Evolutionary conservation across 1,140 invertebrate species (phyloP).

Genomic region (Papilio polyxenes): DNA sequence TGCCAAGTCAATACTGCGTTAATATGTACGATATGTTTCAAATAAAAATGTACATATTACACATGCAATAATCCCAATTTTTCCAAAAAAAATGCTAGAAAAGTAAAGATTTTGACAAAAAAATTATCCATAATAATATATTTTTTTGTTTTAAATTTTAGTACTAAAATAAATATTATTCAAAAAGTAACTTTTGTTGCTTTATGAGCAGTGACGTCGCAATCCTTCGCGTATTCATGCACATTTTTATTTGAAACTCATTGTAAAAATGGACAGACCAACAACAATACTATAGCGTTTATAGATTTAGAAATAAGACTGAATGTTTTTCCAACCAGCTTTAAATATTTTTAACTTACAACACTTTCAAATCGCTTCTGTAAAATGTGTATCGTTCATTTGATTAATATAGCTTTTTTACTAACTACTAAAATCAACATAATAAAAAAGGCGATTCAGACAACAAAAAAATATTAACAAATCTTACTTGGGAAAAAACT

Average conservation of each 20-base stretch:
- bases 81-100: background rate
- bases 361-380: conserved; percentile 23
- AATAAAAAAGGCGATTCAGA: background rate
- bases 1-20: background rate
- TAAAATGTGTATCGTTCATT: conserved; percentile 20
- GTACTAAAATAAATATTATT: too few species aligned
- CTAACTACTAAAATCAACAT: background rate
- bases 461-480: background rate
- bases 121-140: too few species aligned
- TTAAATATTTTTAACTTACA: conserved; percentile 44
- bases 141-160: too few species aligned
- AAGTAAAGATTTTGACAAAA: too few species aligned
- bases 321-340: conserved; percentile 52
- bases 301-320: conserved; percentile 55
- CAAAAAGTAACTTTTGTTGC: background rate
- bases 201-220: background rate
- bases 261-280: background rate
- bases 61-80: background rate
- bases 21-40: background rate
- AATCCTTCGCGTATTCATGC: background rate
- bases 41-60: background rate
- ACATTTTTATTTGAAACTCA: background rate
- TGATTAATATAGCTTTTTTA: background rate
- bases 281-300: conserved; percentile 14
- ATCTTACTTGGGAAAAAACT: background rate